phyloP scores from a whole-genome alignment of 2,797 vertebrate genomes.

The Myiotriccus ornatus region DNA sequence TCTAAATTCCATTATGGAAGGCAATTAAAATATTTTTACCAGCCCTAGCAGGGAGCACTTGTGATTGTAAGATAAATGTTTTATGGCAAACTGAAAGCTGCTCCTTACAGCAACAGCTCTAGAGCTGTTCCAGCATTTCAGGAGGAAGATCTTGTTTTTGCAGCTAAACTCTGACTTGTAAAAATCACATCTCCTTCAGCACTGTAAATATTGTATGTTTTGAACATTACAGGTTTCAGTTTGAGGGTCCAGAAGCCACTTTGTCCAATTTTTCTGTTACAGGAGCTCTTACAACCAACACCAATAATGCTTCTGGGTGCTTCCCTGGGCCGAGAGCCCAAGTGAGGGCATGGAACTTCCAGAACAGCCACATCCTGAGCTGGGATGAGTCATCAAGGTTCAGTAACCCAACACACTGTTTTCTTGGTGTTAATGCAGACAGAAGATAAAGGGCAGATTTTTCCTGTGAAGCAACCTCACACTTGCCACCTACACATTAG shows the following conservation, averaged over 20 bases:
- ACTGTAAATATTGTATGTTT: neutral
- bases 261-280: neutral
- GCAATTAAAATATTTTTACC: conserved; percentile 9
- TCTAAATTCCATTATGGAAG: neutral
- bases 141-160: conserved; percentile 8
- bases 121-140: conserved; percentile 7
- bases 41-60: neutral
- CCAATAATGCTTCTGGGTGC: neutral
- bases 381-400: neutral
- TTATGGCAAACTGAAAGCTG: neutral
- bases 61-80: conserved; percentile 18
- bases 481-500: neutral
- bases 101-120: neutral
- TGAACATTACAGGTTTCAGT: neutral
- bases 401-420: neutral
- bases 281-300: neutral
- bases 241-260: neutral
- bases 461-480: neutral
- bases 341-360: neutral
- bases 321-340: neutral
- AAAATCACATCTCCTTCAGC: conserved; percentile 25
- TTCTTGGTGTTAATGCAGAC: neutral
- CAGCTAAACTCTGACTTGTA: neutral
- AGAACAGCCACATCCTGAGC: neutral
- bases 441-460: neutral